Percentiles rank a stretch among this genome's conserved stretches.
These are phyloP conservation scores for Collichthys lucidus DNA, from an alignment of 2,113 vertebrate species.

Conservation along the genomic window DNA sequence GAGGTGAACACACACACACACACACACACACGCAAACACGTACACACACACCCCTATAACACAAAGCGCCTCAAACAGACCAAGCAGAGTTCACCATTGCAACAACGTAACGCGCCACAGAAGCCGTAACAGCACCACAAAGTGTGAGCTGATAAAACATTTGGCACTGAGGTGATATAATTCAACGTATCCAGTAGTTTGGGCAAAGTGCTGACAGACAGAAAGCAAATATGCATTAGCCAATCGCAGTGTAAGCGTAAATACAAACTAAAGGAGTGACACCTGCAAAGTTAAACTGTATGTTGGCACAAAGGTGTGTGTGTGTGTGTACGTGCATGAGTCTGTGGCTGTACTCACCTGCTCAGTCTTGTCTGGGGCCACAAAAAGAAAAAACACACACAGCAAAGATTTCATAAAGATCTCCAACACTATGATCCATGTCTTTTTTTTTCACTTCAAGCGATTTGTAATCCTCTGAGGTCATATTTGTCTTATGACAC, in stretches of 20 bases:
- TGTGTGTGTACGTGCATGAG: not conserved
- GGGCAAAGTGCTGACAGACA: conserved; percentile 34
- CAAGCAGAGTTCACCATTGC: not conserved
- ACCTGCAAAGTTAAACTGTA: conserved; percentile 53
- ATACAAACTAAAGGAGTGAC: conserved; percentile 45
- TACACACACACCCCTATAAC: not conserved
- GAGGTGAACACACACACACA: conserved; percentile 20
- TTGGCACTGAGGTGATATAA: conserved; percentile 22
- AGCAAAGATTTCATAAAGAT: conserved; percentile 34
- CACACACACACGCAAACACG: conserved; percentile 6
- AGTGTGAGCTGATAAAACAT: not conserved
- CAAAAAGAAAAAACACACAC: not conserved
- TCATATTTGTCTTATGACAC: conserved; percentile 60
- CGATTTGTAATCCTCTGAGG: conserved; percentile 38
- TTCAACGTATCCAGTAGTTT: not conserved
- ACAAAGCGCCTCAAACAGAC: conserved; percentile 13
- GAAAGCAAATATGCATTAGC: conserved; percentile 18
- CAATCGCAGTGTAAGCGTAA: conserved; percentile 4
- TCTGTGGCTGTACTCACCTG: conserved; percentile 46
- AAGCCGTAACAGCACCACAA: not conserved
- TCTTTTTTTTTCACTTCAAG: conserved; percentile 19
- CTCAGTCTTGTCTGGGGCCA: conserved; percentile 70
- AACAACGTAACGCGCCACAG: conserved; percentile 4
- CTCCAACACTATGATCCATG: conserved; percentile 20
- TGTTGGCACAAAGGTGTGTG: conserved; percentile 15